Conservation (phyloP, 2,113 vertebrate genomes). For the Tonatia bakeri region DNA sequence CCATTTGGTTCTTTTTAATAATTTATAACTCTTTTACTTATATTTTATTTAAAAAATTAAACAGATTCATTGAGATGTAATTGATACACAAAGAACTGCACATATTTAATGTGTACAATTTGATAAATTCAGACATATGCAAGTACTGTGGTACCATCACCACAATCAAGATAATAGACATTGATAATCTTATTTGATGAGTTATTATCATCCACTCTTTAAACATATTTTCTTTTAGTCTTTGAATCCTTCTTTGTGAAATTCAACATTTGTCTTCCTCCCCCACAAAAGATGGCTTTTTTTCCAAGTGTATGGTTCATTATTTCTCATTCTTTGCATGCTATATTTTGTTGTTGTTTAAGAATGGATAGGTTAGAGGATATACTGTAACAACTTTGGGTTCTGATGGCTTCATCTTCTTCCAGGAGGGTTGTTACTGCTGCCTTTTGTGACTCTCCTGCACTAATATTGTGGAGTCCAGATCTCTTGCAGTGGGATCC, state of each 20-base stretch:
- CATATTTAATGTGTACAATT: neutral
- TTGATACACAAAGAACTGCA: neutral
- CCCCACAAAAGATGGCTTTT: neutral
- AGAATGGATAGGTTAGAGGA: neutral
- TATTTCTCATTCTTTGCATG: neutral
- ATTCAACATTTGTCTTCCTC: neutral
- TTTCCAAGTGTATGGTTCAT: neutral
- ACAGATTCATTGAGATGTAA: neutral
- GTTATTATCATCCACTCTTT: neutral
- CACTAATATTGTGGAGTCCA: neutral
- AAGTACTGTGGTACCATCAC: neutral
- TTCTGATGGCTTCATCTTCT: neutral
- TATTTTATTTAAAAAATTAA: neutral
- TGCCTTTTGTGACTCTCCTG: neutral
- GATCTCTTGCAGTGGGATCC: neutral
- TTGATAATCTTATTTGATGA: neutral
- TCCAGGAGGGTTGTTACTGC: neutral
- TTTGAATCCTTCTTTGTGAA: neutral
- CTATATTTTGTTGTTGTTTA: neutral
- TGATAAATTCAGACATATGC: neutral
- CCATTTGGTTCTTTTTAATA: neutral
- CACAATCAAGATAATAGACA: neutral
- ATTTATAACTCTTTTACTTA: neutral
- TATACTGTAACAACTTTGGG: neutral
- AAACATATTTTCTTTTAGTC: neutral